Conservation (phyloP, 2,113 vertebrate genomes). For the Gavialis gangeticus region DNA sequence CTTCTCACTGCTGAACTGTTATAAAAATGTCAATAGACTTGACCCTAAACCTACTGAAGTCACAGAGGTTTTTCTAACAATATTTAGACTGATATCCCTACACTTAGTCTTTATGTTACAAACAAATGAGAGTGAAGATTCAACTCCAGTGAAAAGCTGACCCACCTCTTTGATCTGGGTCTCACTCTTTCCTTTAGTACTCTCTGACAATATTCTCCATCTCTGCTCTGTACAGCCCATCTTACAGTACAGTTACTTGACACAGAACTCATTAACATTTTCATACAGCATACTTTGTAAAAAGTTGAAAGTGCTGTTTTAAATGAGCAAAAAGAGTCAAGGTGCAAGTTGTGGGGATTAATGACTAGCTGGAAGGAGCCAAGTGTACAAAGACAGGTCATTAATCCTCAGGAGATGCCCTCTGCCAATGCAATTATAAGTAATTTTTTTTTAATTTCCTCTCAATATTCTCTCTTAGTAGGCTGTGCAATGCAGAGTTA, state of each 20-base stretch:
- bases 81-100: constrained; percentile 10
- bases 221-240: background rate
- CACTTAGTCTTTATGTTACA: background rate
- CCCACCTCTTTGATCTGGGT: constrained; percentile 40
- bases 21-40: background rate
- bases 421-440: background rate
- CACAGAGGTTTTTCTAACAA: background rate
- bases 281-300: background rate
- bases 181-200: constrained; percentile 2
- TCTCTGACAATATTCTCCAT: background rate
- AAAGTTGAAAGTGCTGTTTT: background rate
- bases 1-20: background rate
- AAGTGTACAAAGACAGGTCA: background rate
- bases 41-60: constrained; percentile 11
- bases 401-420: background rate
- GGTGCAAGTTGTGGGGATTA: background rate
- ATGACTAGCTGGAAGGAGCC: background rate
- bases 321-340: background rate
- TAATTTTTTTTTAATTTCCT: no score
- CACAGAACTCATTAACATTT: background rate
- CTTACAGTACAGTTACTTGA: background rate
- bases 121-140: constrained; percentile 39
- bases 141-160: constrained; percentile 58
- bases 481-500: background rate
- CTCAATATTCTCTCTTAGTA: background rate